Evolutionary conservation across 2,888 invertebrate genomes (phyloP), one percentile per base, ranked within the genome.

Genomic region (Octonoba sinensis): DNA sequence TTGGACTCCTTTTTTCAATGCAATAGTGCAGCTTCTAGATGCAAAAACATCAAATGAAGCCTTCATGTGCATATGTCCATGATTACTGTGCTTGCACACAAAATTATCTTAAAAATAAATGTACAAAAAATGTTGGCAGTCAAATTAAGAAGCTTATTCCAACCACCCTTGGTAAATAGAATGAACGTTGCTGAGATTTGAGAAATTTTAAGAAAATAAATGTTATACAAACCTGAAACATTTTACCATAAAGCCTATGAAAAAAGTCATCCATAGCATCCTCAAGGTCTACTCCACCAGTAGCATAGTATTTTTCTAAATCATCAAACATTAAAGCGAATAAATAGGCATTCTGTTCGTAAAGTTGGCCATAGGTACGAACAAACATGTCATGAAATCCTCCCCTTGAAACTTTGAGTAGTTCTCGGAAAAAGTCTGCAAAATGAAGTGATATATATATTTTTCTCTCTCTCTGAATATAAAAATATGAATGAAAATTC

Each of bases 331-430:
- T 92, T 88, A 96, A 94, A 84, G 93, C 93, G 90, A 98, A 98
- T 64, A 98, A 95, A 87, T 94, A 93, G 13, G 96, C 92, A 89
- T 98, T 96, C 88, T 96, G 94, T 88, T 97, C 94, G 91, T 98
- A 98, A 86, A 97, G 93, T 88, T 96, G 93, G 73, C 97, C 97
- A 90, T 98, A 98, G 0, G 97, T 98, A 86, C 93, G 92, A 88
- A 94, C 94, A 91, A 97, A 98, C 97, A 98, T 98, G 84, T 93
- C 92, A 90, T 98, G 96, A 89, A 98, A 96, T 88, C 94, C 96
- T 86, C 91, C 91, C 86, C 94, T 93, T 27, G 96, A 95, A 86
- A 93, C 92, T 86, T 92, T 91, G 88, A 98, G 90, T 86, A 97
- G 92, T 85, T 94, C 93, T 86, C 93, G 93, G 91, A 97, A 97